Evolutionary conservation across 2,888 invertebrate genomes (phyloP).

Genomic region (Sarcophaga subvicina): DNA sequence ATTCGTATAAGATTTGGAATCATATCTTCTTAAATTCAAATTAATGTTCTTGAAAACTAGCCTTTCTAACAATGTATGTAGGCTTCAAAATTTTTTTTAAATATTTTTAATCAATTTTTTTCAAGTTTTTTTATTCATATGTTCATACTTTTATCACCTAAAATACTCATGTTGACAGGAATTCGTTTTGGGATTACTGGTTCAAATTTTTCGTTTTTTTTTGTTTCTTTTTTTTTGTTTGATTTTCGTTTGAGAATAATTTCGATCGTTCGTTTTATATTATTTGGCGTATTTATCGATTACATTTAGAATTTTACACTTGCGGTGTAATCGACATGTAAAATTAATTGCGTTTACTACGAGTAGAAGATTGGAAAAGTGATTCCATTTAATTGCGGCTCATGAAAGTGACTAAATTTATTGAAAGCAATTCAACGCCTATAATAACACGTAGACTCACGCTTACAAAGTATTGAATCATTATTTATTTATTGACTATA

Average conservation of each 20-base stretch:
- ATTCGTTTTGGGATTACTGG: conserved; percentile 21
- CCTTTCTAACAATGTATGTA: background rate
- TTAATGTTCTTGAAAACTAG: background rate
- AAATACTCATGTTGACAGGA: conserved; percentile 54
- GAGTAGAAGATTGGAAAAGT: background rate
- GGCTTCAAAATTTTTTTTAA: background rate
- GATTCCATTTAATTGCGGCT: conserved; percentile 64
- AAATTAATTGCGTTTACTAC: conserved; percentile 27
- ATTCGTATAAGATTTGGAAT: no score
- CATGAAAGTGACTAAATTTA: conserved; percentile 64
- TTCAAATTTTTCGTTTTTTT: conserved; percentile 24
- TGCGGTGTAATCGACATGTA: conserved; percentile 21
- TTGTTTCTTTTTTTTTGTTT: background rate
- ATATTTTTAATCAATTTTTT: background rate
- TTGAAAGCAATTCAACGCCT: conserved; percentile 47
- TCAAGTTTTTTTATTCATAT: conserved; percentile 9
- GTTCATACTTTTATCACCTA: conserved; percentile 64
- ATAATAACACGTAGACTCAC: conserved; percentile 53
- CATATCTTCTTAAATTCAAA: background rate
- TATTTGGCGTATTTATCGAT: conserved; percentile 27
- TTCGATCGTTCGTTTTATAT: conserved; percentile 27
- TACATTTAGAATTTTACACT: conserved; percentile 41
- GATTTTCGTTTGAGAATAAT: conserved; percentile 42
- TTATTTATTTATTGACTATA: background rate
- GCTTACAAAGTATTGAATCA: background rate